Conservation (phyloP, 2,797 vertebrate genomes). For the Protonibea diacanthus region DNA sequence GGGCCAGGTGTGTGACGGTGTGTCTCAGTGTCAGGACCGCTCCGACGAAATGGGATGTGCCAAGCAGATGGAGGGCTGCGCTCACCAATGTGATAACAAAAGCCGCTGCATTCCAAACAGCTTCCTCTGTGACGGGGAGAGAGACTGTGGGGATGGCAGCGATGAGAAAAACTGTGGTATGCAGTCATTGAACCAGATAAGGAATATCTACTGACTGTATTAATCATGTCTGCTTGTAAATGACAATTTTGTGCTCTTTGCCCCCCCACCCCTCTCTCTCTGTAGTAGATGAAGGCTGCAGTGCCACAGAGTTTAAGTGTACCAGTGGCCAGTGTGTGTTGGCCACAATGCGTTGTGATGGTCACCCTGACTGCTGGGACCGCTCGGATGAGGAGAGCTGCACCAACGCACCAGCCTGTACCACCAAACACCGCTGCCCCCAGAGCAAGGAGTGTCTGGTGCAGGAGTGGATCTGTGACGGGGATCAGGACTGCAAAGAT, state of each 20-base stretch:
- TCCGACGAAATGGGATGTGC: slow-evolving; percentile 90
- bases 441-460: slow-evolving; percentile 89
- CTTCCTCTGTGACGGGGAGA: slow-evolving; percentile 90
- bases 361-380: slow-evolving; percentile 90
- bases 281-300: slow-evolving; percentile 79
- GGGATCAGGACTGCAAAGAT: slow-evolving; percentile 89
- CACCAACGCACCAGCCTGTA: slow-evolving; percentile 74
- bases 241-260: background rate
- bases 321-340: slow-evolving; percentile 89
- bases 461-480: slow-evolving; percentile 92
- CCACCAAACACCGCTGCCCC: slow-evolving; percentile 83
- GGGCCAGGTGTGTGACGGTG: slow-evolving; percentile 87
- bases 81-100: slow-evolving; percentile 84
- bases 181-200: slow-evolving; percentile 20
- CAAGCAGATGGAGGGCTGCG: slow-evolving; percentile 79
- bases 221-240: background rate
- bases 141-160: slow-evolving; percentile 86
- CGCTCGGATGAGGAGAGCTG: slow-evolving; percentile 91
- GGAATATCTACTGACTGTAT: background rate
- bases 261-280: no score
- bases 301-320: slow-evolving; percentile 84
- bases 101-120: slow-evolving; percentile 86
- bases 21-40: slow-evolving; percentile 88
- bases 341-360: slow-evolving; percentile 86
- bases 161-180: slow-evolving; percentile 91